A percentile compares a stretch with the other conserved stretches of the same genome.
Evolutionary conservation across 2,113 vertebrate species (phyloP).

Genomic region (Centrocercus urophasianus): DNA sequence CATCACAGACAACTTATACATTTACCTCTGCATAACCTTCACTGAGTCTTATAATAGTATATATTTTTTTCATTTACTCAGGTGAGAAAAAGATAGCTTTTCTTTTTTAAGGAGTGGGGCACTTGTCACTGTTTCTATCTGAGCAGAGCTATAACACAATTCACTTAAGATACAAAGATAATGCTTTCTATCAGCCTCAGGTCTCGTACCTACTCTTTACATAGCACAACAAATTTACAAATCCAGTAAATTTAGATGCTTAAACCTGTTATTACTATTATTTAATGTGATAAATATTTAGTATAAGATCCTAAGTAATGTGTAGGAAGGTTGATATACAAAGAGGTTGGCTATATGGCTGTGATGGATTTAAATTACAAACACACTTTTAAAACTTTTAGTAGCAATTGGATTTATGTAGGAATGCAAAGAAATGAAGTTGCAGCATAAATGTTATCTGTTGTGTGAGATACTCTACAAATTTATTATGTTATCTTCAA

Average conservation of each 20-base stretch:
- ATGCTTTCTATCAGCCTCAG: rapidly evolving
- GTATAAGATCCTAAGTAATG: background rate
- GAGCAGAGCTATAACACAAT: background rate
- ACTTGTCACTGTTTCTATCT: background rate
- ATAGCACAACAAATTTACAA: background rate
- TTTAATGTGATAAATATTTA: background rate
- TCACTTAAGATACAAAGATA: background rate
- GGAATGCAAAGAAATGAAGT: background rate
- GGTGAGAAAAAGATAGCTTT: background rate
- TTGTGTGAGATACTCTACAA: background rate
- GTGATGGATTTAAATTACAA: background rate
- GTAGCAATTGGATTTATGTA: background rate
- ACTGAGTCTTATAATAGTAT: background rate
- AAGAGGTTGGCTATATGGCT: background rate
- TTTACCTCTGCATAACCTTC: background rate
- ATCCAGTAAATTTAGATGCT: background rate
- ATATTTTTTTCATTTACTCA: background rate
- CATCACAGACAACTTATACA: background rate
- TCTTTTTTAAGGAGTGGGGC: background rate
- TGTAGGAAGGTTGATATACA: background rate
- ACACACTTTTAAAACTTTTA: background rate
- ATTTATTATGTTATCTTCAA: conserved; percentile 3
- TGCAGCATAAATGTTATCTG: background rate
- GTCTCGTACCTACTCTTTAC: background rate
- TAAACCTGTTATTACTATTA: background rate